Conservation (phyloP, 2,113 vertebrate genomes). For the Phylloscopus trochiloides region DNA sequence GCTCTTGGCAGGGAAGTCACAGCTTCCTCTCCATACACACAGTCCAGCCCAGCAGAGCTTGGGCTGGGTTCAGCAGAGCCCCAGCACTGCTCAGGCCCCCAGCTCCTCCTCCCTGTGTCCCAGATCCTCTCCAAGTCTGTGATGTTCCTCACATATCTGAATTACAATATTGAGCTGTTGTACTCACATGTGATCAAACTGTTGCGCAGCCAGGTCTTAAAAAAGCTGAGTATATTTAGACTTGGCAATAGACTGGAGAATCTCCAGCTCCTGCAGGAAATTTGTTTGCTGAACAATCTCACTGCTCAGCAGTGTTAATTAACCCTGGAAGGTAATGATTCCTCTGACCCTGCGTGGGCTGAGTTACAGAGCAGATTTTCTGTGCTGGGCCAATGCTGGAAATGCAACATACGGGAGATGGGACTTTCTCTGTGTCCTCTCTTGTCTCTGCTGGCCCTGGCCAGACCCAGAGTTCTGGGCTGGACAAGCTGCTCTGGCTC, state of each 20-base stretch:
- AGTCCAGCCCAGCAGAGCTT: neutral
- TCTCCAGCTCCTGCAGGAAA: neutral
- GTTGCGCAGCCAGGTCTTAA: neutral
- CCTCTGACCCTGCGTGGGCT: neutral
- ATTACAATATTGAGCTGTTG: neutral
- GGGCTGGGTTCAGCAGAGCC: neutral
- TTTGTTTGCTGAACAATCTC: neutral
- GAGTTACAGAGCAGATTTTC: neutral
- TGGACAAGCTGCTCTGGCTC: neutral
- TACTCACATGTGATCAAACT: neutral
- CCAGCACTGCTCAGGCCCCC: neutral
- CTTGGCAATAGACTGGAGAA: neutral
- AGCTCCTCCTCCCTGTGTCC: neutral
- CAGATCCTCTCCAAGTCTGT: neutral
- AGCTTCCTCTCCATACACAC: neutral
- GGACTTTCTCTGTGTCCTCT: neutral
- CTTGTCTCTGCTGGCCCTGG: accelerated
- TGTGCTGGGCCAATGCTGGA: neutral
- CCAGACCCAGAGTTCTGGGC: neutral
- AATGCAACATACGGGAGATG: accelerated
- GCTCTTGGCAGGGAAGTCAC: neutral
- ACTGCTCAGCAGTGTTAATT: neutral
- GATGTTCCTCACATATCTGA: neutral
- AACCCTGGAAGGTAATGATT: neutral
- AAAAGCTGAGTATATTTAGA: neutral